phyloP scores from a whole-genome alignment of 2,113 vertebrate species.

The Vulpes lagopus region DNA sequence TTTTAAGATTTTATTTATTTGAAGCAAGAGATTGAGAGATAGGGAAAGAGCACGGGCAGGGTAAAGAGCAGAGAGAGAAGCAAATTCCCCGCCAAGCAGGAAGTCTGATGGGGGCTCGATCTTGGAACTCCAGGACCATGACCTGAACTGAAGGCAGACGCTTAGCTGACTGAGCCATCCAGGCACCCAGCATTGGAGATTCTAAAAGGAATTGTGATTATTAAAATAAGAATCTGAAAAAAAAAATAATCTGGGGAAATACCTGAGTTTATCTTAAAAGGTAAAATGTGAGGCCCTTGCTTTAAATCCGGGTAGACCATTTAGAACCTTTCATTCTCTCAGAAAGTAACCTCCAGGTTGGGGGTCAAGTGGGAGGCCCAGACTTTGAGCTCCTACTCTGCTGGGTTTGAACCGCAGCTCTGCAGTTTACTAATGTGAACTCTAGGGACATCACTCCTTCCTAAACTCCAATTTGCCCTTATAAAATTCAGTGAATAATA shows the following conservation, averaged over 20 bases:
- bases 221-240: background rate
- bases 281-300: background rate
- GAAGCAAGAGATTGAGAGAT: no score
- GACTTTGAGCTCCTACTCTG: background rate
- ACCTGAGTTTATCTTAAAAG: slow-evolving; percentile 56
- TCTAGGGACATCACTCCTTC: background rate
- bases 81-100: no score
- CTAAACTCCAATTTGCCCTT: background rate
- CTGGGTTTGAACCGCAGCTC: background rate
- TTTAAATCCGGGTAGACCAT: background rate
- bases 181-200: background rate
- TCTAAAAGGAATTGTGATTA: slow-evolving; percentile 17
- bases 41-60: no score
- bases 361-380: background rate
- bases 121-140: no score
- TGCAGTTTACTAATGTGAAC: background rate
- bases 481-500: background rate
- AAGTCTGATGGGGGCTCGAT: no score
- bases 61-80: no score
- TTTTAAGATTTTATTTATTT: no score
- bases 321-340: background rate
- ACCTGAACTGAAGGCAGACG: no score
- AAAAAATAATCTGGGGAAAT: background rate
- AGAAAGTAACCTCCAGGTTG: background rate
- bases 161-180: no score